Evolutionary conservation across 2,888 invertebrate species (phyloP).

Genomic region (Dicyrtomina minuta): DNA sequence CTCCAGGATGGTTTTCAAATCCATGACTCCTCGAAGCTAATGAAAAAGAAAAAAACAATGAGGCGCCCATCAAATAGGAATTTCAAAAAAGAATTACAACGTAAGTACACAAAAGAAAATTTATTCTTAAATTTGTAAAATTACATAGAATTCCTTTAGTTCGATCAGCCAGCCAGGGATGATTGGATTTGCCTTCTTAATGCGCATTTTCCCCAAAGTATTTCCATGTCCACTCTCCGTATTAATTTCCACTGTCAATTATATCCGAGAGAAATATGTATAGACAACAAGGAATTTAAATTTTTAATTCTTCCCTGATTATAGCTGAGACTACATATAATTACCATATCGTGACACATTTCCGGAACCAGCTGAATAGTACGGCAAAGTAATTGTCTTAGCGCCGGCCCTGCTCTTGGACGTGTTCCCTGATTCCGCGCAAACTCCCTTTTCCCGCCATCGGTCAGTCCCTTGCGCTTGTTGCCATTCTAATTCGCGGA

Average conservation of each 20-base stretch:
- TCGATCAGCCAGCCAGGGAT: slow-evolving; percentile 47
- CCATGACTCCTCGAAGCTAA: slow-evolving; percentile 37
- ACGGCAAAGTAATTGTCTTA: slow-evolving; percentile 30
- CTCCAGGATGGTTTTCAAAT: slow-evolving; percentile 35
- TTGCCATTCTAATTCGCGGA: slow-evolving; percentile 18
- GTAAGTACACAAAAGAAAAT: no score
- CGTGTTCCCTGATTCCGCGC: background rate
- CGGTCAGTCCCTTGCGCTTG: background rate
- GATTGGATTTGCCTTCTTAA: slow-evolving; percentile 28
- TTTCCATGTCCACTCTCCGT: slow-evolving; percentile 2
- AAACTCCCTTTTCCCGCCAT: background rate
- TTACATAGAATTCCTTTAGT: slow-evolving; percentile 36
- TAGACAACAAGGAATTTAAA: background rate
- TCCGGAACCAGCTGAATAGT: background rate
- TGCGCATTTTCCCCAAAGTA: slow-evolving; percentile 30
- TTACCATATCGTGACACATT: slow-evolving; percentile 10
- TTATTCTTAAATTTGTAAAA: no score
- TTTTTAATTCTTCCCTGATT: background rate
- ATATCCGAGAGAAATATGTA: background rate
- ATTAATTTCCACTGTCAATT: slow-evolving; percentile 17
- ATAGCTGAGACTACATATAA: background rate
- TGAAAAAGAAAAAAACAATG: background rate
- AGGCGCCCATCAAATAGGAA: no score
- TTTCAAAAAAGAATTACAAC: no score
- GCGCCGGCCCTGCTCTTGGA: background rate